phyloP scores from a whole-genome alignment of 2,797 vertebrate species.

The Myotis myotis region DNA sequence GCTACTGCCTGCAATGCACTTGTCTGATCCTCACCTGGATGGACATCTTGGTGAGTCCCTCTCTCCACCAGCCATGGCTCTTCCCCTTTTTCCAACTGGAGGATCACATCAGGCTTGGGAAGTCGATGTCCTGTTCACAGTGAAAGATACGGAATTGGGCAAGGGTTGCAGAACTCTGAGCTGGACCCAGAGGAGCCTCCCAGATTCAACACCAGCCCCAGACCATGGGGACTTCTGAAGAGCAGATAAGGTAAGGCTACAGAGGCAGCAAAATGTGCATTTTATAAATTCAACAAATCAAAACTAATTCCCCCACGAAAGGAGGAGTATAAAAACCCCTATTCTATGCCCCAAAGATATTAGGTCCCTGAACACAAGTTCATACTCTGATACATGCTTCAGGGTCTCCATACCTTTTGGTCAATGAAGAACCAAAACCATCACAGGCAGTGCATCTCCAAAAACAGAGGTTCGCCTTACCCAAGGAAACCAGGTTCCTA shows the following conservation, averaged over 20 bases:
- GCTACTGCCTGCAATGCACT: accelerated
- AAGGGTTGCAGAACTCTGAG: neutral
- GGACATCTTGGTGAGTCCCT: neutral
- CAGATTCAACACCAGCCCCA: neutral
- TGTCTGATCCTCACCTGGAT: slow-evolving; percentile 55
- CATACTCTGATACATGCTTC: neutral
- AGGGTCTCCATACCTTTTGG: neutral
- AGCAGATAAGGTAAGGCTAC: neutral
- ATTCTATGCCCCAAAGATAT: neutral
- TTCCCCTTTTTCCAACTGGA: slow-evolving; percentile 64
- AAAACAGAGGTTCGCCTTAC: slow-evolving; percentile 28
- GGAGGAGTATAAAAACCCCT: neutral
- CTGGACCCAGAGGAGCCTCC: neutral
- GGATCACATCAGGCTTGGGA: slow-evolving; percentile 69
- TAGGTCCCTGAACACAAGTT: neutral
- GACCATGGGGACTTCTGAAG: neutral
- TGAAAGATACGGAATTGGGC: neutral
- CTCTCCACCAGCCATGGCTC: slow-evolving; percentile 62
- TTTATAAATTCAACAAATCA: neutral
- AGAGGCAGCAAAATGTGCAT: neutral
- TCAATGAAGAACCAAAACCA: neutral
- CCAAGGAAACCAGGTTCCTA: slow-evolving; percentile 60
- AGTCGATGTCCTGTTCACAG: slow-evolving; percentile 54
- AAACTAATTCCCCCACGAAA: neutral
- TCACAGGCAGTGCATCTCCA: neutral